phyloP scores from a whole-genome alignment of 1,140 invertebrate species.

The Drosophila repletoides region DNA sequence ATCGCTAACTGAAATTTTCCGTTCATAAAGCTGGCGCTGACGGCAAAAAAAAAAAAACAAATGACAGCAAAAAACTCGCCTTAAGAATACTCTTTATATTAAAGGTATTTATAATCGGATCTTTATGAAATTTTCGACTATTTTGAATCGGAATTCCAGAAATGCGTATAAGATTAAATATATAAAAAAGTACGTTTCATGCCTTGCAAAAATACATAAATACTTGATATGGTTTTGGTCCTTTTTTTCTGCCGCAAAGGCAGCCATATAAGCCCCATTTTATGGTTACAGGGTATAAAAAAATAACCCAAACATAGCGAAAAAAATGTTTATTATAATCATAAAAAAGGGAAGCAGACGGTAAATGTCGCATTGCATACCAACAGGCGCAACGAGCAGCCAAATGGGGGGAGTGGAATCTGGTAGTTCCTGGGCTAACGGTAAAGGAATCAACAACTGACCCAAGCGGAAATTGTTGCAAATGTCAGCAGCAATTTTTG shows the following conservation, averaged over 20 bases:
- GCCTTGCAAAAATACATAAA: no score
- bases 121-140: no score
- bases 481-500: conserved; percentile 70
- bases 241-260: no score
- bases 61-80: no score
- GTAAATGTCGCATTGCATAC: conserved; percentile 52
- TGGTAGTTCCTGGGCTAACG: not conserved
- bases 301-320: not conserved
- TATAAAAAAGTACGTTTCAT: no score
- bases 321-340: conserved; percentile 64
- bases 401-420: not conserved
- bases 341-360: conserved; percentile 63
- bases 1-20: conserved; percentile 59
- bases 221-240: no score
- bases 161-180: no score
- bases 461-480: conserved; percentile 77
- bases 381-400: conserved; percentile 8
- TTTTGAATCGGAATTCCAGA: no score
- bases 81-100: no score
- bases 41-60: conserved; percentile 4
- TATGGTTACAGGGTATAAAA: not conserved
- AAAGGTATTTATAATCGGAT: no score
- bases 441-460: conserved; percentile 46
- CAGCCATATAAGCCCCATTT: not conserved
- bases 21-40: conserved; percentile 15